phyloP scores from a whole-genome alignment of 2,888 invertebrate species.

The Nephrotoma appendiculata region DNA sequence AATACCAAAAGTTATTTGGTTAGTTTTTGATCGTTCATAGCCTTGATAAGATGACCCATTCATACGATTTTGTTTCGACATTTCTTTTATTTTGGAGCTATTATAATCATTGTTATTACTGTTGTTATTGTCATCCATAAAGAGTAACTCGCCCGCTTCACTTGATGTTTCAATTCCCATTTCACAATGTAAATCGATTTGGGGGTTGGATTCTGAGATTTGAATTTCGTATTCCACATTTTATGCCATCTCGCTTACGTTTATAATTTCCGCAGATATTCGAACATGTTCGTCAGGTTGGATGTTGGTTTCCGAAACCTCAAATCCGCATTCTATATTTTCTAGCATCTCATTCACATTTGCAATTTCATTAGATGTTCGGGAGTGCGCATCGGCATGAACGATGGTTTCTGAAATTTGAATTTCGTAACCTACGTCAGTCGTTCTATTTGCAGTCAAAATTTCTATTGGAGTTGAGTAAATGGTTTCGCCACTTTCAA shows the following conservation, averaged over 20 bases:
- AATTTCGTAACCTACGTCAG: not conserved
- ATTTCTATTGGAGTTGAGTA: not conserved
- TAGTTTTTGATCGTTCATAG: not conserved
- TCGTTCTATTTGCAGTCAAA: not conserved
- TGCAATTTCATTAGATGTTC: not conserved
- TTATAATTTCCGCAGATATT: not conserved
- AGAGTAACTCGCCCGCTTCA: too few species aligned
- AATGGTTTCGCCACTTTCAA: not conserved
- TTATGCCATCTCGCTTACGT: not conserved
- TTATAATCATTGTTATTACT: too few species aligned
- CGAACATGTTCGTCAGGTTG: not conserved
- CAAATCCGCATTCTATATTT: not conserved
- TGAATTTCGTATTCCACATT: not conserved
- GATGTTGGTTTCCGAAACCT: not conserved
- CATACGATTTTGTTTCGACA: not conserved
- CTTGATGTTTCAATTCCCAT: not conserved
- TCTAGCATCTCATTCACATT: not conserved
- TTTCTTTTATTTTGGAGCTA: not conserved
- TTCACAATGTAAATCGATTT: not conserved
- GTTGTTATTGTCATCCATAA: not conserved
- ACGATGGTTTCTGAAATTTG: not conserved
- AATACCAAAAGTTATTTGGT: not conserved
- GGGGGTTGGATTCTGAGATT: not conserved
- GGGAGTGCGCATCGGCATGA: not conserved
- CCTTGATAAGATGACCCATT: not conserved